phyloP scores from a whole-genome alignment of 2,797 vertebrate species.

The Cuculus canorus region DNA sequence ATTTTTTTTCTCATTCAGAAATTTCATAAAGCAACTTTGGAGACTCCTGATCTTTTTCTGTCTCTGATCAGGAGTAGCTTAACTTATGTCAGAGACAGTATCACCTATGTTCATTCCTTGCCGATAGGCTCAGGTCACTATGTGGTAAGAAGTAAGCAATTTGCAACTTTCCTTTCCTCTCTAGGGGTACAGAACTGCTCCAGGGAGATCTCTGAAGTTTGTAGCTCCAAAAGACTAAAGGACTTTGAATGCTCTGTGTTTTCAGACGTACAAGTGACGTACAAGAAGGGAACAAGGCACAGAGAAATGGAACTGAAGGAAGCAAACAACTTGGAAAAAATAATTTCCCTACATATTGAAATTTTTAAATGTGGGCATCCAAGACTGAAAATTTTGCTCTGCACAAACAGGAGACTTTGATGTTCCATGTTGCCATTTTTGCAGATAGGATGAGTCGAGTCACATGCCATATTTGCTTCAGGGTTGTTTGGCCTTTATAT shows the following conservation, averaged over 20 bases:
- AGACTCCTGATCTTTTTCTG: background rate
- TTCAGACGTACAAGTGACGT: fast-evolving
- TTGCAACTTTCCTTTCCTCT: background rate
- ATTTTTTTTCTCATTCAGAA: background rate
- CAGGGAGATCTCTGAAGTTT: background rate
- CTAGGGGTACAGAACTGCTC: background rate
- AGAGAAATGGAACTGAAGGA: background rate
- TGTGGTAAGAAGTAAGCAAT: fast-evolving
- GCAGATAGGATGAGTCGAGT: background rate
- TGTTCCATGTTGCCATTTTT: background rate
- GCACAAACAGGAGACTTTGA: background rate
- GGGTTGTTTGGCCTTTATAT: background rate
- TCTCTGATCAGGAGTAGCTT: background rate
- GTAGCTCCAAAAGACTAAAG: background rate
- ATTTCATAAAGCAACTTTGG: background rate
- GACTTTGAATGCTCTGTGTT: background rate
- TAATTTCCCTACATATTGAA: background rate
- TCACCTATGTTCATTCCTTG: background rate
- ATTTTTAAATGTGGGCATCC: background rate
- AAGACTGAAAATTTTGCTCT: background rate
- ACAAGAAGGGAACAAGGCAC: background rate
- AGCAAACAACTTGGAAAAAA: background rate
- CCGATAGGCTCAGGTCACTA: background rate
- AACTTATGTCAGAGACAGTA: background rate
- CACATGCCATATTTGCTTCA: background rate